Evolutionary conservation across 2,888 invertebrate genomes (phyloP), one percentile per base, ranked within the genome.

Genomic region (Trachelus stipa): DNA sequence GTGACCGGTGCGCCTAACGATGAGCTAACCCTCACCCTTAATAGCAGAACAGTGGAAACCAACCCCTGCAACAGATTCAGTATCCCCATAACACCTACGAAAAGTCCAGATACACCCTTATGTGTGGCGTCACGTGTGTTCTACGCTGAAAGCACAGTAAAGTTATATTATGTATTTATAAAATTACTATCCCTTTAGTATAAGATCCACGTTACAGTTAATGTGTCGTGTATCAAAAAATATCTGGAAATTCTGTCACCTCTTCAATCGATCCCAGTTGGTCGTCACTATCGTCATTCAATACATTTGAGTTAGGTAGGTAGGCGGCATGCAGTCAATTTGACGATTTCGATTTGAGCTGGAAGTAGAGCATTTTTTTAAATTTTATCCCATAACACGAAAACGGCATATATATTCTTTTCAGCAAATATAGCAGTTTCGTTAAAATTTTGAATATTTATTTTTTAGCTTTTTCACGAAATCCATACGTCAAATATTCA

Each of bases 1-100:
- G 90, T 91, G 91, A 90, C 91, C 91, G 90, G 91, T 91, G 91
- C 89, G 85, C 88, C 87, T 90, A 90, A 91, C 90, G 91, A 90
- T 88, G 30, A 31, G 74, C 68, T 73, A 71, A 73, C 73, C 74
- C 77, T 81, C 71, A 56, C 73, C 6, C 23, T 56, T 56, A 23
- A 56, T 56, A 56, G 23, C 23, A 56, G 56, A 56, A 56, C 56
- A 56, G 23, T 56, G 56, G 56, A 56, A 23, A 56, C 9, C 56
- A 56, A 56, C 56, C 56, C 56, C 56, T 23, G 56, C 23, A 56
- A 56, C 56, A 15, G 56, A 56, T 56, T 15, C 56, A 56, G 56
- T 23, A 56, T 56, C 56, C 56, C 23, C 2, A 56, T 56, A 56
- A 56, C 56, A 56, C 56, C 9, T 56, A 56, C 2, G 23, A 23